Percentiles rank a stretch among this genome's conserved stretches.
These are phyloP conservation scores for Seison nebaliae DNA, from an alignment of 1,140 invertebrate species.

Conservation along the genomic window DNA sequence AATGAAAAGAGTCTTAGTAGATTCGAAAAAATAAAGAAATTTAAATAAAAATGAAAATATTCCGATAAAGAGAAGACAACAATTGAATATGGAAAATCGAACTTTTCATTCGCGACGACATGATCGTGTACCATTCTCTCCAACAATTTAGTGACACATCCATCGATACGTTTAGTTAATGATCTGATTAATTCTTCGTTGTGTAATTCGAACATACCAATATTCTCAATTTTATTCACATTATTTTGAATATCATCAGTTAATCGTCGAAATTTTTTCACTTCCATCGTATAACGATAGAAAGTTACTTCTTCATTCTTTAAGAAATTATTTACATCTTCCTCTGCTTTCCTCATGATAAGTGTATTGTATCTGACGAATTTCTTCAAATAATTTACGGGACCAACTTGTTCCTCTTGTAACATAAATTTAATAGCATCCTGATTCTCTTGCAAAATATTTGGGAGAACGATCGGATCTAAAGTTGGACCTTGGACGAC, in stretches of 20 bases:
- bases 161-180: constrained; percentile 40
- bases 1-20: background rate
- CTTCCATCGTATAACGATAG: constrained; percentile 24
- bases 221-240: constrained; percentile 32
- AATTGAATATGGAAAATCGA: constrained; percentile 19
- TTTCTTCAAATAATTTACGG: constrained; percentile 21
- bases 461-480: constrained; percentile 23
- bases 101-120: constrained; percentile 47
- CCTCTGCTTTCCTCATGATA: constrained; percentile 41
- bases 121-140: constrained; percentile 47
- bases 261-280: constrained; percentile 23
- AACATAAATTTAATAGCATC: constrained; percentile 19
- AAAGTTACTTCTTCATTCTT: constrained; percentile 28
- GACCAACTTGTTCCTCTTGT: constrained; percentile 20
- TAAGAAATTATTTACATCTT: constrained; percentile 41
- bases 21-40: background rate
- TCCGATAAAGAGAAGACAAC: no score
- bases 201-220: constrained; percentile 59
- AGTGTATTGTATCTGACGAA: constrained; percentile 47
- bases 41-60: background rate
- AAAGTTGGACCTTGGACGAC: constrained; percentile 11
- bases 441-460: constrained; percentile 23
- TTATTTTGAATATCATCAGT: constrained; percentile 26
- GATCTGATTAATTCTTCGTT: constrained; percentile 47
- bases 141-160: constrained; percentile 42